These are phyloP conservation scores for Dinomys branickii DNA, from an alignment of 2,113 vertebrate genomes.

Conservation along the genomic window DNA sequence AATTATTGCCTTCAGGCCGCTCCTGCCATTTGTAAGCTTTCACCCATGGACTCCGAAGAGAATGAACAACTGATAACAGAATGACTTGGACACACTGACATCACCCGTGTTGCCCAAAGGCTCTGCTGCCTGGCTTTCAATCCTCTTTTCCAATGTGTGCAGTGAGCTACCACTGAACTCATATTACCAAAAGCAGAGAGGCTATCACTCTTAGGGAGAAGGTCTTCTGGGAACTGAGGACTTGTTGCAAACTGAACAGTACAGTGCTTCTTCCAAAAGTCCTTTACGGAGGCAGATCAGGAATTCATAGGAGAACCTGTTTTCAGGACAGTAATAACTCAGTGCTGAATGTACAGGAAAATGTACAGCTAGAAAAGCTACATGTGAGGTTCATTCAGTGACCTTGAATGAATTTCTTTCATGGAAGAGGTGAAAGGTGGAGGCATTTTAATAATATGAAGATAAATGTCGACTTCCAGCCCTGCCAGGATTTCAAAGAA, in stretches of 20 bases:
- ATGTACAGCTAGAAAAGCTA: slow-evolving; percentile 49
- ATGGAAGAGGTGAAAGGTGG: slow-evolving; percentile 75
- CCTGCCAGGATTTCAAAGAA: slow-evolving; percentile 69
- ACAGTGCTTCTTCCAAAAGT: slow-evolving; percentile 67
- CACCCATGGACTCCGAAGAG: background rate
- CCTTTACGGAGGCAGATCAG: slow-evolving; percentile 59
- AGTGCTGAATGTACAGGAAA: slow-evolving; percentile 23
- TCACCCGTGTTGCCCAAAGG: background rate
- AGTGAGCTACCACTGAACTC: slow-evolving; percentile 4
- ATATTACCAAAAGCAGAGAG: background rate
- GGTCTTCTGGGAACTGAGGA: slow-evolving; percentile 42
- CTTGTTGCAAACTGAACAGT: background rate
- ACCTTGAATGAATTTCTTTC: slow-evolving; percentile 78
- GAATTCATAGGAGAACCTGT: slow-evolving; percentile 73
- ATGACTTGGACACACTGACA: background rate
- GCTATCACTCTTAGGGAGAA: background rate
- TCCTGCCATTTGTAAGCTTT: background rate
- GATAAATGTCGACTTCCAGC: slow-evolving; percentile 77
- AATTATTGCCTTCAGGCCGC: background rate
- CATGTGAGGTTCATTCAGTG: slow-evolving; percentile 66
- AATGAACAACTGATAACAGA: background rate
- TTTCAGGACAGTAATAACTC: slow-evolving; percentile 71
- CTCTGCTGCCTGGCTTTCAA: background rate
- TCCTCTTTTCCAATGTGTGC: background rate
- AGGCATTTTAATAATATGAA: slow-evolving; percentile 75